A percentile compares a stretch with the other conserved stretches of the same genome.
Conservation (phyloP, 1,140 invertebrate genomes). For the Maniola jurtina region DNA sequence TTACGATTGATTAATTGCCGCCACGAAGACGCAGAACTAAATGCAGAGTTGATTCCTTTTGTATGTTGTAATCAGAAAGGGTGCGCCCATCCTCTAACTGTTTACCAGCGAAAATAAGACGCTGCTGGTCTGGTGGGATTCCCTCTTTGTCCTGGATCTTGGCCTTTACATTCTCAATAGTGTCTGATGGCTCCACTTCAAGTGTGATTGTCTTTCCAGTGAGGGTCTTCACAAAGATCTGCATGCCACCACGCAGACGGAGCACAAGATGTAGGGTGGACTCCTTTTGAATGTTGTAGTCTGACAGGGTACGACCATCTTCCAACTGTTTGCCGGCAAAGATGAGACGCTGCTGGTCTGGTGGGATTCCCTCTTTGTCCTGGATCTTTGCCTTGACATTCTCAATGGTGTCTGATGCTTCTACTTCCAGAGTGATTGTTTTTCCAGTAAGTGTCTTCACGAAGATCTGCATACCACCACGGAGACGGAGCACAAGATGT, state of each 20-base stretch:
- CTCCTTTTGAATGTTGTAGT: slow-evolving; percentile 48
- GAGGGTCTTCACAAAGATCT: slow-evolving; percentile 79
- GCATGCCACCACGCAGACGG: slow-evolving; percentile 45
- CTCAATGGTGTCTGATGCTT: slow-evolving; percentile 45
- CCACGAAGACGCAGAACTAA: too few species aligned
- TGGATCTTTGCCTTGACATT: slow-evolving; percentile 29
- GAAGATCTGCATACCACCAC: slow-evolving; percentile 49
- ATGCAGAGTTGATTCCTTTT: slow-evolving; percentile 44
- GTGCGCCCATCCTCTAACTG: slow-evolving; percentile 47
- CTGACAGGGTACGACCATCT: slow-evolving; percentile 47
- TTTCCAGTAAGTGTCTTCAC: slow-evolving; percentile 46
- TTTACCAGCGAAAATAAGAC: slow-evolving; percentile 79
- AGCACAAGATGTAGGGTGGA: slow-evolving; percentile 41
- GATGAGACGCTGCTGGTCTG: not conserved
- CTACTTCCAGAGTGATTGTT: slow-evolving; percentile 30
- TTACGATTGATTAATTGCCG: too few species aligned
- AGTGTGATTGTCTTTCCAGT: slow-evolving; percentile 71
- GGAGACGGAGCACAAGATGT: slow-evolving; percentile 41
- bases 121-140: slow-evolving; percentile 46
- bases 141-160: slow-evolving; percentile 49
- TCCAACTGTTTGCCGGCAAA: slow-evolving; percentile 47
- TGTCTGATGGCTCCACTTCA: slow-evolving; percentile 43
- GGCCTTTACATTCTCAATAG: slow-evolving; percentile 45
- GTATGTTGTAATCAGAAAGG: slow-evolving; percentile 47
- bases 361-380: slow-evolving; percentile 1